phyloP scores from a whole-genome alignment of 2,888 invertebrate species.

The Dimorphilus gyrociliatus region DNA sequence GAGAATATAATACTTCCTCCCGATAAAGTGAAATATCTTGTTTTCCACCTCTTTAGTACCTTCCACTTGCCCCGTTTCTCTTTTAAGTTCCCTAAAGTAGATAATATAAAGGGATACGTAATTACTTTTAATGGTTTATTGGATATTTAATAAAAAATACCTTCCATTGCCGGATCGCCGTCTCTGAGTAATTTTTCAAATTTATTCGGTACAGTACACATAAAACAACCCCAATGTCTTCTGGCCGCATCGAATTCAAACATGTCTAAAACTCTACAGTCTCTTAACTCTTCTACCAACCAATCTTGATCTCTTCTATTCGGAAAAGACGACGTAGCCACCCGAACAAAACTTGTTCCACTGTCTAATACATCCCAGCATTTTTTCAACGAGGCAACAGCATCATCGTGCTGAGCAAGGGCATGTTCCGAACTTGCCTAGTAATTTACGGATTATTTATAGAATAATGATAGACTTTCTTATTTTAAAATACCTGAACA shows the following conservation, averaged over 20 bases:
- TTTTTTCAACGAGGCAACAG: conserved; percentile 47
- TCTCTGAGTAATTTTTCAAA: conserved; percentile 64
- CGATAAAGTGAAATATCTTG: conserved; percentile 78
- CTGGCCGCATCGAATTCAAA: conserved; percentile 57
- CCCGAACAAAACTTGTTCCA: conserved; percentile 50
- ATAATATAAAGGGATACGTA: not conserved
- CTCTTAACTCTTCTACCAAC: conserved; percentile 64
- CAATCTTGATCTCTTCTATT: conserved; percentile 65
- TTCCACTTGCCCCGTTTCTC: conserved; percentile 84
- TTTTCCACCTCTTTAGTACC: conserved; percentile 75
- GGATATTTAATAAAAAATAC: not conserved
- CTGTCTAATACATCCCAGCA: conserved; percentile 81
- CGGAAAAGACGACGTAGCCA: conserved; percentile 86
- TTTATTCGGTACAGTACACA: conserved; percentile 79
- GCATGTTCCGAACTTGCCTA: conserved; percentile 34
- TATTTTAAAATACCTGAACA: conserved; percentile 51
- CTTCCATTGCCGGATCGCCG: no score
- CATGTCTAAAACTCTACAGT: conserved; percentile 76
- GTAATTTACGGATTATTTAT: no score
- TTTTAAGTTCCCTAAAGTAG: conserved; percentile 56
- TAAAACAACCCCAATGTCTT: conserved; percentile 69
- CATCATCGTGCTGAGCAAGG: conserved; percentile 34
- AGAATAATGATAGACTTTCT: no score
- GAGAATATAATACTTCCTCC: conserved; percentile 76
- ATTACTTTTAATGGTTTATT: conserved; percentile 2